Conservation (phyloP, 2,113 vertebrate species). For the Heterotis niloticus region DNA sequence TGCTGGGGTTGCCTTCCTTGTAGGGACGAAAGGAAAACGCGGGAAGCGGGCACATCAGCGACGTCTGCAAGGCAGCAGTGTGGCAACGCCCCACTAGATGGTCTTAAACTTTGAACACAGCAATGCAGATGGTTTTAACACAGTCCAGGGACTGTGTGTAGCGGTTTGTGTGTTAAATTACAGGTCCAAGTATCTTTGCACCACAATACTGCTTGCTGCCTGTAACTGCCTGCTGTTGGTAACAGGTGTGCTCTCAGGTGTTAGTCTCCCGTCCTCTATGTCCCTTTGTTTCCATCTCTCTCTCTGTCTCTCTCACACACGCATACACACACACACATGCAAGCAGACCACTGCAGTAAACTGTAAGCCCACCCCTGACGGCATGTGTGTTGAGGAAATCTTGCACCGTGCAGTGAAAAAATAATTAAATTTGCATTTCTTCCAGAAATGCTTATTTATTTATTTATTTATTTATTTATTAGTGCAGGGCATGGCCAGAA, state of each 20-base stretch:
- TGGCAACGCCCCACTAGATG: background rate
- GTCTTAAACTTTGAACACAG: background rate
- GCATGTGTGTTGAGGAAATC: background rate
- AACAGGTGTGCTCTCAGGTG: background rate
- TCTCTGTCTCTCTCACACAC: background rate
- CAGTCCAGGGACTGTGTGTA: background rate
- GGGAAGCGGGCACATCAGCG: background rate
- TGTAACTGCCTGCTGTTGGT: background rate
- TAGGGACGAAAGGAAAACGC: background rate
- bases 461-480: background rate
- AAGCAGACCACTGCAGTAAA: no score
- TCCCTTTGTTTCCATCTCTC: background rate
- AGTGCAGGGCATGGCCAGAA: constrained; percentile 10
- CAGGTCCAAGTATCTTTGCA: background rate
- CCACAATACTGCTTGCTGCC: background rate
- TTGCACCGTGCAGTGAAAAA: background rate
- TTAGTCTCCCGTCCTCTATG: background rate
- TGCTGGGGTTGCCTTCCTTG: background rate
- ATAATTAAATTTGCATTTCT: constrained; percentile 21
- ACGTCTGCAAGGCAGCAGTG: background rate
- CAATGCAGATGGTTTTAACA: background rate
- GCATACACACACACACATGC: background rate
- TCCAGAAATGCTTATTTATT: constrained; percentile 16
- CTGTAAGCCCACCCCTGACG: background rate
- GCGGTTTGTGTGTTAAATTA: background rate